phyloP scores from a whole-genome alignment of 2,888 invertebrate species.

The Drosophila mulleri region DNA sequence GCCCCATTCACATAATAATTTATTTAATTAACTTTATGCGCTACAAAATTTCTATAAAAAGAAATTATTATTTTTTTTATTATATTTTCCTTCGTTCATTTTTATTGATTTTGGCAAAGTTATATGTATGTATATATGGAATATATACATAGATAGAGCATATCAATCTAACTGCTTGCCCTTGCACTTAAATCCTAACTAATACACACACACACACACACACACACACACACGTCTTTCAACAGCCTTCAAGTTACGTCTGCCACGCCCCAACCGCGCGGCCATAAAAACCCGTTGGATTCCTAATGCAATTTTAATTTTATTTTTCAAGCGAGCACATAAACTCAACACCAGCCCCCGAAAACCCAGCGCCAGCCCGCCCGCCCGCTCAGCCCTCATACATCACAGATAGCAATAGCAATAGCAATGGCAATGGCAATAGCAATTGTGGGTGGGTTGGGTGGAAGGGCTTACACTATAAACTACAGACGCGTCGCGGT shows the following conservation, averaged over 20 bases:
- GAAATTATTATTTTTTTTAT: constrained; percentile 48
- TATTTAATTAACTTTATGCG: constrained; percentile 80
- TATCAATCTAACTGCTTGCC: constrained; percentile 18
- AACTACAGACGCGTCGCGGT: constrained; percentile 47
- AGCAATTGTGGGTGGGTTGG: constrained; percentile 16
- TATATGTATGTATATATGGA: neutral
- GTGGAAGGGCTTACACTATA: constrained; percentile 39
- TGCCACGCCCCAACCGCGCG: constrained; percentile 21
- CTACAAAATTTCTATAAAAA: constrained; percentile 73
- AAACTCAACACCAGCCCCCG: constrained; percentile 57
- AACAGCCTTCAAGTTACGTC: constrained; percentile 73
- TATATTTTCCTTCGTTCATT: constrained; percentile 17
- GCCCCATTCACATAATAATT: constrained; percentile 81
- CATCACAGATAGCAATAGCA: constrained; percentile 29
- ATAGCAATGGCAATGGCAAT: neutral
- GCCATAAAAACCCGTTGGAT: constrained; percentile 72
- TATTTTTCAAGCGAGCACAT: constrained; percentile 78
- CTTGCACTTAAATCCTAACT: constrained; percentile 15
- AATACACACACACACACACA: constrained; percentile 6
- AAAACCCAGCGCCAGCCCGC: neutral
- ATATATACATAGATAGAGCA: constrained; percentile 21
- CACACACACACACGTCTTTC: constrained; percentile 50
- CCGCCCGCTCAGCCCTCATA: neutral
- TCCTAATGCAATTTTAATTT: constrained; percentile 81
- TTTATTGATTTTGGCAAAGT: constrained; percentile 40